phyloP scores from a whole-genome alignment of 1,140 invertebrate species.

The Cotesia typhae region DNA sequence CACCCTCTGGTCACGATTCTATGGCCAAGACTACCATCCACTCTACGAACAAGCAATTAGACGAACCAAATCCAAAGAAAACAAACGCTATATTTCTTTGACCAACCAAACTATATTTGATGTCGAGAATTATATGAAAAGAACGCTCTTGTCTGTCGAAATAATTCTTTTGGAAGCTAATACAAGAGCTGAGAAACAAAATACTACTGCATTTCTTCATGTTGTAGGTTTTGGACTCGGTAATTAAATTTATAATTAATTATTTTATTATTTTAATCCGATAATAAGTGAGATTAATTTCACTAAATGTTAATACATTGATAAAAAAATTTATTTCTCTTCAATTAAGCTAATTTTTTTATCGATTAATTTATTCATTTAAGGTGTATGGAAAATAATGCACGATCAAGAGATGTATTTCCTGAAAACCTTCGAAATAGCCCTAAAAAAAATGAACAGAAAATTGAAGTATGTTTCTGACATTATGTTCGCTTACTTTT shows the following conservation, averaged over 20 bases:
- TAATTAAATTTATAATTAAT: slow-evolving; percentile 42
- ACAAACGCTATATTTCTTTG: slow-evolving; percentile 50
- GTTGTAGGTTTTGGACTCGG: slow-evolving; percentile 64
- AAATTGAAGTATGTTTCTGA: slow-evolving; percentile 59
- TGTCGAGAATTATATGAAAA: slow-evolving; percentile 62
- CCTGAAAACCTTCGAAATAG: slow-evolving; percentile 60
- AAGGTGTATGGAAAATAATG: slow-evolving; percentile 53
- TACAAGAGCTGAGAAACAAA: slow-evolving; percentile 57
- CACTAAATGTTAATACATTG: too few species aligned
- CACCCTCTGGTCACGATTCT: slow-evolving; percentile 58
- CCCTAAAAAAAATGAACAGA: slow-evolving; percentile 56
- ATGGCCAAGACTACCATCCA: slow-evolving; percentile 55
- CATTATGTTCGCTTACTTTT: slow-evolving; percentile 62
- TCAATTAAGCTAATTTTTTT: slow-evolving; percentile 38
- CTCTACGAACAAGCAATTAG: slow-evolving; percentile 54
- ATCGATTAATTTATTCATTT: slow-evolving; percentile 7
- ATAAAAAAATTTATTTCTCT: neutral
- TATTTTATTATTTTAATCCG: neutral
- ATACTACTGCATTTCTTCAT: slow-evolving; percentile 62
- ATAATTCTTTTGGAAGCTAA: slow-evolving; percentile 63
- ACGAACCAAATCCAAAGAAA: slow-evolving; percentile 50
- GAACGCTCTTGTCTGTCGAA: slow-evolving; percentile 59
- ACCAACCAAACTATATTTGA: slow-evolving; percentile 54
- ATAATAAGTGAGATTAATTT: too few species aligned
- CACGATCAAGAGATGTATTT: slow-evolving; percentile 62